Base-by-base conservation (phyloP, 2,113 vertebrate species). In the Oryzias woworae region DNA sequence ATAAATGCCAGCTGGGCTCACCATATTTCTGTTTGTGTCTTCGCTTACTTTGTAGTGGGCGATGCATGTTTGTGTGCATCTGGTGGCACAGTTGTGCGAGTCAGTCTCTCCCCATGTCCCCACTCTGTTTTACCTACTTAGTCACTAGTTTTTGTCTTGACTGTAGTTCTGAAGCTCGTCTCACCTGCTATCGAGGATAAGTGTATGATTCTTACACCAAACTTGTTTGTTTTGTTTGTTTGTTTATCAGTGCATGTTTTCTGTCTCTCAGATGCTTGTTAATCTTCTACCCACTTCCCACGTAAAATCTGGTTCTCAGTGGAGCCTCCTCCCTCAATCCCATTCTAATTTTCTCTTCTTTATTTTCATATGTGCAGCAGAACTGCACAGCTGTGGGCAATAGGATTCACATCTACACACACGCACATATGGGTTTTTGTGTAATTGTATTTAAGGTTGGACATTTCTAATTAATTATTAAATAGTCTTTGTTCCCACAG, bases 1-100 rank as follows among this genome's bases (percentile, higher is more conserved):
- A 87, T 84, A 54, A 85, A 85, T 77, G 68, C 46, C 44, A 46
- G 48, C 62, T 78, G 68, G 55, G 71, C 73, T 65, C 64, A 75
- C 58, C 73, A 69, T 78, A 69, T 67, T 82, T 80, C 52, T 75
- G 67, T 71, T 68, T 57, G 36, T 65, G 62, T 66, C 36, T 58
- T 22, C 66, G 50, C 59, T 73, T 71, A 64, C 76, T 65, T 53
- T 36, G 48, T 56, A 60, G 53, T 45, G 44, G 55, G 44, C 23
- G 52, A 17, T 58, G 61, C 31, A 41, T 58, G 60, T 65, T 48
- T 49, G 50, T 59, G 52, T 22, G 54, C 31, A 16, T 73, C 45
- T 68, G 53, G 69, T 43, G 69, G 45, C 56, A 47, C 50, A 7
- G 36, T 26, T 58, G 44, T 75, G 68, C 60, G 12, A 61, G 61